Conservation (phyloP, 2,113 vertebrate species). For the Actenoides hombroni region DNA sequence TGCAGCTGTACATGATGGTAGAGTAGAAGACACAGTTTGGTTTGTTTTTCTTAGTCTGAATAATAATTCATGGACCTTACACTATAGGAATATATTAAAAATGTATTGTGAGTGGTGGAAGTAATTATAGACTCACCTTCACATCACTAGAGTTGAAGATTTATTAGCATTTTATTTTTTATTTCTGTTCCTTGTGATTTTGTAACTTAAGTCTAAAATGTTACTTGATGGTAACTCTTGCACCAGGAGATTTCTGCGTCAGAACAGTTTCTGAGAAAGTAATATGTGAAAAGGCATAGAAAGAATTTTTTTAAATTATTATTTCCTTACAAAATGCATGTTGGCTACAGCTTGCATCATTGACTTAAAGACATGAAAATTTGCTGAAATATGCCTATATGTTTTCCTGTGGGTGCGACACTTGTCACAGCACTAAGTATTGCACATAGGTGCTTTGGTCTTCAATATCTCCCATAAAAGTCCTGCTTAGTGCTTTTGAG, state of each 20-base stretch:
- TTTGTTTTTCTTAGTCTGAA: neutral
- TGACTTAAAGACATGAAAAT: neutral
- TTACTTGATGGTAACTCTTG: neutral
- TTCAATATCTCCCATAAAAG: neutral
- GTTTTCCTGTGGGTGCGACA: neutral
- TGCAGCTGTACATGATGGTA: neutral
- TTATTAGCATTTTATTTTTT: neutral
- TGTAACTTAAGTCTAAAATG: neutral
- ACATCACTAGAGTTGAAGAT: rapidly evolving
- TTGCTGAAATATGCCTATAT: neutral
- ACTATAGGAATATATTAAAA: neutral
- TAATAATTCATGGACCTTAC: neutral
- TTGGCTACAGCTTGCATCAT: neutral
- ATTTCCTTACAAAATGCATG: neutral
- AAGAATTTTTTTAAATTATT: too few relatives aligned
- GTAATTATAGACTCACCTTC: neutral
- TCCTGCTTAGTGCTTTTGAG: neutral
- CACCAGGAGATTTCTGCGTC: neutral
- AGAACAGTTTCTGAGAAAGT: neutral
- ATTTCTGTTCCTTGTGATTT: neutral
- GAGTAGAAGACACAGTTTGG: neutral
- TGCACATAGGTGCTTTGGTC: neutral
- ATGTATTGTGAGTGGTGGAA: neutral
- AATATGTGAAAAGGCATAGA: neutral
- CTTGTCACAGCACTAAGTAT: too few relatives aligned